phyloP scores from a whole-genome alignment of 1,140 invertebrate species.

The Pygmarrhopalites habei region DNA sequence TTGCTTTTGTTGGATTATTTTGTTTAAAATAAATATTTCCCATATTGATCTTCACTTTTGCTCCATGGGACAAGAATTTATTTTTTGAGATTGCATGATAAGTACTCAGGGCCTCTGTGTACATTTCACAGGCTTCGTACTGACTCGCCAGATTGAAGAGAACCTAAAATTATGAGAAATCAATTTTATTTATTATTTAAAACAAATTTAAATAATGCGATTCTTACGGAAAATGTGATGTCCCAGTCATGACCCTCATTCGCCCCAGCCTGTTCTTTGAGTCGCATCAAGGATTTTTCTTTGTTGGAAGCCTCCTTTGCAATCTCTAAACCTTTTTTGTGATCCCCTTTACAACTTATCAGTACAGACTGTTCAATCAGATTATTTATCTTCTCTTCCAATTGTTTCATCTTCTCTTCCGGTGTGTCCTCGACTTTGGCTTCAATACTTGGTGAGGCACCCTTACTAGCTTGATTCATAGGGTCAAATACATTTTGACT shows the following conservation, averaged over 20 bases:
- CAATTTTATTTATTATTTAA: too few species aligned
- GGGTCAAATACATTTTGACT: conserved; percentile 66
- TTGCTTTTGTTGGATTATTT: conserved; percentile 87
- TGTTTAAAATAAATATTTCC: conserved; percentile 96
- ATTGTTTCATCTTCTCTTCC: conserved; percentile 72
- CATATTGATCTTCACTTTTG: conserved; percentile 93
- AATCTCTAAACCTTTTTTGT: conserved; percentile 69
- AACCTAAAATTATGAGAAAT: conserved; percentile 61
- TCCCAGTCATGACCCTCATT: conserved; percentile 85
- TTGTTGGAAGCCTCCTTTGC: conserved; percentile 93
- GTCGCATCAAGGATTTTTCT: conserved; percentile 77
- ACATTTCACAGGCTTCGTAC: conserved; percentile 89
- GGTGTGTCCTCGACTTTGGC: conserved; percentile 66
- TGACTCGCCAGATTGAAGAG: conserved; percentile 89
- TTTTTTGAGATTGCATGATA: conserved; percentile 85
- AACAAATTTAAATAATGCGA: too few species aligned
- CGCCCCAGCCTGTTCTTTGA: conserved; percentile 81
- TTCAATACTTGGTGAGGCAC: conserved; percentile 54
- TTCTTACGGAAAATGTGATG: conserved; percentile 77
- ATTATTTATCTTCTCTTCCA: conserved; percentile 73
- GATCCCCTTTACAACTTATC: conserved; percentile 54
- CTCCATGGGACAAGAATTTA: conserved; percentile 75
- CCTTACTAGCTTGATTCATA: conserved; percentile 59
- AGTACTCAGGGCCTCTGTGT: conserved; percentile 87
- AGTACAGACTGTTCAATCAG: conserved; percentile 78